Conservation (phyloP, 2,797 vertebrate genomes). For the Loris lydekkerianus region DNA sequence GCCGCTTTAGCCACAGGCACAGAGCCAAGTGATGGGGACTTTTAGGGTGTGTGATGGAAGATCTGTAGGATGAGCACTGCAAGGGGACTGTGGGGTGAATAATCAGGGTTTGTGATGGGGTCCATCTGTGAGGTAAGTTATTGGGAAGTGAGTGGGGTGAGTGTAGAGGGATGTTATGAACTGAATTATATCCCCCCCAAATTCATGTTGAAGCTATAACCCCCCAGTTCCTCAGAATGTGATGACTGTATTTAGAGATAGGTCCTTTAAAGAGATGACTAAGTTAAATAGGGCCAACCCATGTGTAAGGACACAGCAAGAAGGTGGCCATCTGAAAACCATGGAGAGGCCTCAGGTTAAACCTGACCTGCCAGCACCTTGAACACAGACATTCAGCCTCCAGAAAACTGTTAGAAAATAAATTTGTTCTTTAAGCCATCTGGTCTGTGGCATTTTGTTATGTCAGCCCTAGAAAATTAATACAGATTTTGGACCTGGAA, state of each 20-base stretch:
- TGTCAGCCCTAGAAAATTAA: not conserved
- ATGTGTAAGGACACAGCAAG: not conserved
- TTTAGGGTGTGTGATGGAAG: not conserved
- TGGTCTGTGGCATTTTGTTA: not conserved
- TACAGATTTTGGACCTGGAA: not conserved
- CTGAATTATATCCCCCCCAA: not conserved
- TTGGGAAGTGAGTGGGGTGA: not conserved
- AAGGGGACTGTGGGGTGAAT: not conserved
- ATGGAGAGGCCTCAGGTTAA: not conserved
- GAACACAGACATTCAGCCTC: not conserved
- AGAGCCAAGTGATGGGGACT: not conserved
- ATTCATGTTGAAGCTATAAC: not conserved
- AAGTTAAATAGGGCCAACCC: not conserved
- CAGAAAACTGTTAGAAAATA: not conserved
- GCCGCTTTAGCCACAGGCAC: too few relatives aligned
- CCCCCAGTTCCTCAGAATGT: not conserved
- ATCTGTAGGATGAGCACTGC: not conserved
- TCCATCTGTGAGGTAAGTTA: not conserved
- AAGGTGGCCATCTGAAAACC: not conserved
- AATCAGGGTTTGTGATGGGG: not conserved
- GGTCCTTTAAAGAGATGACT: slow-evolving; percentile 35
- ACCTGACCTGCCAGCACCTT: not conserved
- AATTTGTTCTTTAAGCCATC: not conserved
- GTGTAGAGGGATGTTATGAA: not conserved
- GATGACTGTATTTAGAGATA: not conserved